Evolutionary conservation across 2,888 invertebrate genomes (phyloP).

Genomic region (Sympetrum striolatum): DNA sequence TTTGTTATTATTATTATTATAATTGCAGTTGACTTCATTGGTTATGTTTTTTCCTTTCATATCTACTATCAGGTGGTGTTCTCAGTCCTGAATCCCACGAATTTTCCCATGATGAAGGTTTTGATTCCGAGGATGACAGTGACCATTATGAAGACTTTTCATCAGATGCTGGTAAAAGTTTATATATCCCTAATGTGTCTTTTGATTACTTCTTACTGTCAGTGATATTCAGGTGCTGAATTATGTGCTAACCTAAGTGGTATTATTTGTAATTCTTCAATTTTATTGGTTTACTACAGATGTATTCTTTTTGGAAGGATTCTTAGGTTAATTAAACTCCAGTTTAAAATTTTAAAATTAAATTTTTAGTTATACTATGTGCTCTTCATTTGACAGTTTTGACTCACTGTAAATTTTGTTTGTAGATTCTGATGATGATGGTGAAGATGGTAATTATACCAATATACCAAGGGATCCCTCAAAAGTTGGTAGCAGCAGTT

Average conservation of each 20-base stretch:
- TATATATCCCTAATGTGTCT: background rate
- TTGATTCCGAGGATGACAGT: constrained; percentile 83
- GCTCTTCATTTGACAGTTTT: background rate
- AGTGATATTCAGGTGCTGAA: background rate
- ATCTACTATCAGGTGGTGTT: constrained; percentile 65
- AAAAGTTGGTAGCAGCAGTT: constrained; percentile 48
- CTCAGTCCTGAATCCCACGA: constrained; percentile 81
- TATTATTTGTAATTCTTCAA: too few relatives aligned
- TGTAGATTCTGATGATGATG: constrained; percentile 57
- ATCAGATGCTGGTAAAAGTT: constrained; percentile 73
- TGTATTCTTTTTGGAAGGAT: background rate
- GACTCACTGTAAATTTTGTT: constrained; percentile 31
- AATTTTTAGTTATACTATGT: background rate
- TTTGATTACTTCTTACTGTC: background rate
- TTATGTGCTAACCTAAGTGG: too few relatives aligned
- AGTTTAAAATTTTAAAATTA: background rate
- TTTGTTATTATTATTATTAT: constrained; percentile 1
- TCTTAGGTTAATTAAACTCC: background rate
- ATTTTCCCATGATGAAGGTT: constrained; percentile 85
- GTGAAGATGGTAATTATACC: constrained; percentile 52
- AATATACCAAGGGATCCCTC: constrained; percentile 45
- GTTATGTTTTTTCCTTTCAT: background rate
- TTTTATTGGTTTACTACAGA: background rate
- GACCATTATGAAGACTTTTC: constrained; percentile 87
- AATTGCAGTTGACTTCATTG: background rate